Percentiles rank a stretch among this genome's conserved stretches.
phyloP scores from a whole-genome alignment of 2,888 invertebrate genomes.

The Hoplodrina blanda region DNA sequence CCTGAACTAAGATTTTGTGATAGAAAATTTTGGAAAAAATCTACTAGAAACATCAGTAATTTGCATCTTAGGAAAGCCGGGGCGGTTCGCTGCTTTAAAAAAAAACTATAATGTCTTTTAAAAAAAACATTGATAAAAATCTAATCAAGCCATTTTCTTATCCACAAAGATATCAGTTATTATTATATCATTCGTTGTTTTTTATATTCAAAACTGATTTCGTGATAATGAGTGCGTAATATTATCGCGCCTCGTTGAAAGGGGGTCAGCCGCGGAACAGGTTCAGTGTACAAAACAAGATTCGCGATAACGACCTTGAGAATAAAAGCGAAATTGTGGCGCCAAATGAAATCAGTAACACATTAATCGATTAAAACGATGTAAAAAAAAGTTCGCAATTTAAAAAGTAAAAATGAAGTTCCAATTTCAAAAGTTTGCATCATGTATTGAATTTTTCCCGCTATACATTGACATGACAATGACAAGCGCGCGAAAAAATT shows the following conservation, averaged over 20 bases:
- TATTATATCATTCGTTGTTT: slow-evolving; percentile 15
- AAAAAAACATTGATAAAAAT: slow-evolving; percentile 25
- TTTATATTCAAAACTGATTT: slow-evolving; percentile 30
- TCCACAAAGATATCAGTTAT: slow-evolving; percentile 4
- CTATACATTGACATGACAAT: not conserved
- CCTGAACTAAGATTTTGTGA: too few species aligned
- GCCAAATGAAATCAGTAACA: slow-evolving; percentile 18
- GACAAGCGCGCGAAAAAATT: not conserved
- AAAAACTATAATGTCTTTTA: too few species aligned
- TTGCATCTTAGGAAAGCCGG: too few species aligned
- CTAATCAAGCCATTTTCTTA: slow-evolving; percentile 23
- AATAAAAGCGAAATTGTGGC: slow-evolving; percentile 38
- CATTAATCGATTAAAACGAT: not conserved
- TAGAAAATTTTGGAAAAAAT: too few species aligned
- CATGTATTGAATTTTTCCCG: not conserved
- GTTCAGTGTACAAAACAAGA: slow-evolving; percentile 43
- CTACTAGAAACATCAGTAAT: too few species aligned
- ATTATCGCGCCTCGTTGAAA: slow-evolving; percentile 27
- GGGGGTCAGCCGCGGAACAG: slow-evolving; percentile 49
- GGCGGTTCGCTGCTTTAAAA: too few species aligned
- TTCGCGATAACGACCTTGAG: slow-evolving; percentile 47
- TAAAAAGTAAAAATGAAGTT: slow-evolving; percentile 2
- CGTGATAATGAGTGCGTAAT: slow-evolving; percentile 34
- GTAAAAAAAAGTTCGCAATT: not conserved
- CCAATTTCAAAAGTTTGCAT: slow-evolving; percentile 2